Base-by-base conservation (phyloP, 1,140 invertebrate genomes). In the Drosophila eugracilis region DNA sequence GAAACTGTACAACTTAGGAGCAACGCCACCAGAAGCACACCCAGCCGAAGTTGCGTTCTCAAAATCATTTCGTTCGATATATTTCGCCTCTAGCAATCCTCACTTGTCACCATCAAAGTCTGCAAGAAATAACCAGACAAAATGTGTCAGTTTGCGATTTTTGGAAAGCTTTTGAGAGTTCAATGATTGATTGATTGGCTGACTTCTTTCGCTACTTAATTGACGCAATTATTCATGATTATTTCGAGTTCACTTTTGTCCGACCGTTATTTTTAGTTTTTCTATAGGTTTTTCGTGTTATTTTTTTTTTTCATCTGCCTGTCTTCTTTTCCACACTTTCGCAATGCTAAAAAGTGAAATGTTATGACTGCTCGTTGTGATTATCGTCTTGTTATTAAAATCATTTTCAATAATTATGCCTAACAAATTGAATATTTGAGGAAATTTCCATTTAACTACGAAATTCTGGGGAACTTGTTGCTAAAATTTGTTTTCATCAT, bases 211-310 rank as follows among this genome's bases (percentile, higher is more conserved):
- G 52, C 59, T 66, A 69, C 59, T 74, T 77, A 66, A 75, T 85
- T 85, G 77, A 70, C 69, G 67, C 69, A 80, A 85, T 85, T 86
- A 85, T 86, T 65, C n/a, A 52, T 59, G 54, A 77, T 78, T 76
- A 81, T 81, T 67, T 77, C 59, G 60, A 67, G 66, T 70, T 74
- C 41, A 77, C 59, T 81, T 66, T 72, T 77, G 47, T 14, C 21
- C 28, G 55, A 22, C 70, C 37, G 26, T 36, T 67, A 67, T 60
- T 78, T 74, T 36, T 67, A 62, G 42, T 45, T 65, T 54, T 63
- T 60, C 54, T 60, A 45, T 41, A 58, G 32, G 59, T 62, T 76
- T 55, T 2, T 5, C 44, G 14, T 28, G 3, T 9, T 22, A 17
- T 42, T 50, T 45, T 44, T 47, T 67, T 49, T 54, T 58, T 28